These are phyloP conservation scores for Zenarchopterus dispar DNA, from an alignment of 2,797 vertebrate genomes.

Conservation along the genomic window DNA sequence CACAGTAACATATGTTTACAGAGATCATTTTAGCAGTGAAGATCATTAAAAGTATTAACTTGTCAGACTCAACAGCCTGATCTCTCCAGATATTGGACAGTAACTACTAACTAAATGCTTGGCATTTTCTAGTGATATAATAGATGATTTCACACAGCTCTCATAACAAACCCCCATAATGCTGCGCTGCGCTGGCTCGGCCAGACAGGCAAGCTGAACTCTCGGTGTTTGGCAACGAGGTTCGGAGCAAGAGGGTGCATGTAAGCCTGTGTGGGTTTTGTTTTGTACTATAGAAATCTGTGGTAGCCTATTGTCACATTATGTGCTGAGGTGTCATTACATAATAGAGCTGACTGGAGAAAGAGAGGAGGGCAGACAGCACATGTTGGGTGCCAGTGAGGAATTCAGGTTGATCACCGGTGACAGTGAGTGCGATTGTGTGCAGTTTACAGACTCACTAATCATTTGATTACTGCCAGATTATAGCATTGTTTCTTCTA, in stretches of 20 bases:
- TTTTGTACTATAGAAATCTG: slow-evolving; percentile 51
- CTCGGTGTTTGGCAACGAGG: slow-evolving; percentile 16
- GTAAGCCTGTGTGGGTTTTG: slow-evolving; percentile 18
- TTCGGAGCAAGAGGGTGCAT: not conserved
- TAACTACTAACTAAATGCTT: slow-evolving; percentile 16
- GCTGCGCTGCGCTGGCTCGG: slow-evolving; percentile 3
- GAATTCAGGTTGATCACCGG: slow-evolving; percentile 30
- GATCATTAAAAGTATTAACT: slow-evolving; percentile 1
- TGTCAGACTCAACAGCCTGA: slow-evolving; percentile 21
- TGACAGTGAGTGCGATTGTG: slow-evolving; percentile 5
- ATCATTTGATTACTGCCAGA: slow-evolving; percentile 28
- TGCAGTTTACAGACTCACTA: slow-evolving; percentile 13
- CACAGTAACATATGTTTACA: slow-evolving; percentile 20
- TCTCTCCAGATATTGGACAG: slow-evolving; percentile 18
- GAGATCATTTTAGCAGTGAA: not conserved
- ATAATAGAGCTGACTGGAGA: slow-evolving; percentile 53
- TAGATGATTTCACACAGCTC: slow-evolving; percentile 42
- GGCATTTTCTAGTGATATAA: slow-evolving; percentile 37
- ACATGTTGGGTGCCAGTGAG: slow-evolving; percentile 49
- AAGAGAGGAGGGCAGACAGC: slow-evolving; percentile 15
- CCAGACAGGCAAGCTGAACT: slow-evolving; percentile 15
- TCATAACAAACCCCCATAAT: slow-evolving; percentile 14
- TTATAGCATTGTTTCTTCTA: not conserved
- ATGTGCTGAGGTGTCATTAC: slow-evolving; percentile 64
- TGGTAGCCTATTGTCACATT: slow-evolving; percentile 50